These are phyloP conservation scores for Triplophysa siluroides DNA, from an alignment of 2,113 vertebrate genomes.

Conservation along the genomic window DNA sequence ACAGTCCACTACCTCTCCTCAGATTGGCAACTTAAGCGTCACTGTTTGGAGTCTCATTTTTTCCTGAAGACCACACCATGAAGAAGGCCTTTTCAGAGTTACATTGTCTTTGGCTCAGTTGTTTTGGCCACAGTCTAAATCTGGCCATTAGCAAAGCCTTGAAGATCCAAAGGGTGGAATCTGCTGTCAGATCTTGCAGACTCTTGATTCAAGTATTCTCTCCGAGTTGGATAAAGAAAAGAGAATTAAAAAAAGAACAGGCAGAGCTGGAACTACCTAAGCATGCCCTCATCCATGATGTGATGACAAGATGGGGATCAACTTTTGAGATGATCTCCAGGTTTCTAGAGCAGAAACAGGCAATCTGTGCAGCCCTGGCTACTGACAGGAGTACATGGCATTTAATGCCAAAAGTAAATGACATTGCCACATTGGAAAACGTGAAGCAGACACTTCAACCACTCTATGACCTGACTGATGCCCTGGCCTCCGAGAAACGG, in stretches of 20 bases:
- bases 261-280: conserved; percentile 27
- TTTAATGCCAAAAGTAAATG: conserved; percentile 30
- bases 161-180: conserved; percentile 27
- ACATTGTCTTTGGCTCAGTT: too few species aligned
- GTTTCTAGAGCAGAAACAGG: conserved; percentile 35
- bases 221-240: conserved; percentile 10
- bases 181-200: background rate
- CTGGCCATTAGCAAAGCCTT: conserved; percentile 27
- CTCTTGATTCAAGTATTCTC: conserved; percentile 19
- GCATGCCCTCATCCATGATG: conserved; percentile 30
- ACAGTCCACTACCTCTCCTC: conserved; percentile 25
- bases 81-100: too few species aligned
- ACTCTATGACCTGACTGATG: conserved; percentile 34
- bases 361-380: conserved; percentile 24
- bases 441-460: background rate
- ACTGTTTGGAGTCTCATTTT: conserved; percentile 26
- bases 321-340: conserved; percentile 25
- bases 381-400: conserved; percentile 19
- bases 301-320: conserved; percentile 34
- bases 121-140: conserved; percentile 35
- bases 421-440: background rate
- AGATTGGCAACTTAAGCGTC: conserved; percentile 38
- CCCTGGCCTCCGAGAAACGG: conserved; percentile 33
- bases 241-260: conserved; percentile 27
- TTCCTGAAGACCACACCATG: conserved; percentile 42